Evolutionary conservation across 2,888 invertebrate genomes (phyloP).

Genomic region (Girardia tigrina): DNA sequence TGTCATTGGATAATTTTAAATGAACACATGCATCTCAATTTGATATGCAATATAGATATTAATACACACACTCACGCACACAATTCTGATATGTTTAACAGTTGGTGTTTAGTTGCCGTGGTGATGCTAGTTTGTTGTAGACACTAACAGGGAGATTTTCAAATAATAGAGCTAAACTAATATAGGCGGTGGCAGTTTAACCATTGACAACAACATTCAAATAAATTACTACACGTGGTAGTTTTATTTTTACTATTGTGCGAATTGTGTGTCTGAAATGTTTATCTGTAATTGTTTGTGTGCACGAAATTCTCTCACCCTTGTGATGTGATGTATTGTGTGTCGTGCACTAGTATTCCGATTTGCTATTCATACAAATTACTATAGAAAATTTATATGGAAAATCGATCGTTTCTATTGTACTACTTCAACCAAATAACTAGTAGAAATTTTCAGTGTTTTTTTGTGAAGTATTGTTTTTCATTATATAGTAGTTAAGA

Average conservation of each 20-base stretch:
- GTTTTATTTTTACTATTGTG: not conserved
- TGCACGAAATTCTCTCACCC: constrained; percentile 7
- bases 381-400: constrained; percentile 21
- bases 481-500: too few relatives aligned
- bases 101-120: constrained; percentile 19
- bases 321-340: not conserved
- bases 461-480: not conserved
- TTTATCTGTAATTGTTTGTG: not conserved
- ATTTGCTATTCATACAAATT: constrained; percentile 18
- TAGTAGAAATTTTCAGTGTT: constrained; percentile 11
- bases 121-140: constrained; percentile 16
- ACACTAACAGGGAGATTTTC: constrained; percentile 8
- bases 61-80: not conserved
- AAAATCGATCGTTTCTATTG: constrained; percentile 23
- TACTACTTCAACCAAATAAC: constrained; percentile 23
- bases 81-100: not conserved
- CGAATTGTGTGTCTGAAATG: constrained; percentile 23
- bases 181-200: constrained; percentile 23
- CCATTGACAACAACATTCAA: constrained; percentile 9
- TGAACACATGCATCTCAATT: constrained; percentile 23
- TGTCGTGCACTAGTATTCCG: not conserved
- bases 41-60: constrained; percentile 3
- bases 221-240: constrained; percentile 3
- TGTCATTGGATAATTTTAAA: constrained; percentile 16
- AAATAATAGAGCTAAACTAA: constrained; percentile 23